These are phyloP conservation scores for Triplophysa yarkandensis DNA, from an alignment of 2,797 vertebrate species.

Conservation along the genomic window DNA sequence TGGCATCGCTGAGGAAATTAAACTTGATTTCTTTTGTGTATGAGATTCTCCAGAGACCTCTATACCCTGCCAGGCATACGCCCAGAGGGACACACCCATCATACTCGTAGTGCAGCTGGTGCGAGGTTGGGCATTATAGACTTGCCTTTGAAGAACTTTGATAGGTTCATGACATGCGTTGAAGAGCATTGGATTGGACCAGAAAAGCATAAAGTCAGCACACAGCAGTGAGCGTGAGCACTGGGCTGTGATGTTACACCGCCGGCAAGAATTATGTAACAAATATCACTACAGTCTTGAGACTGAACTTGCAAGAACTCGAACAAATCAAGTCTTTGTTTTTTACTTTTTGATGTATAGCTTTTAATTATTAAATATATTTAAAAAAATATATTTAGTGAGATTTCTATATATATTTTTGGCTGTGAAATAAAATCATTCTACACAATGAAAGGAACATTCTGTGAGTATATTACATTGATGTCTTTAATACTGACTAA, in stretches of 20 bases:
- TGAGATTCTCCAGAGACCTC: conserved; percentile 24
- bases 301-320: not conserved
- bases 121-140: not conserved
- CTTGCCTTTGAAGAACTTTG: not conserved
- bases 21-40: conserved; percentile 38
- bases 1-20: conserved; percentile 37
- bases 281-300: conserved; percentile 18
- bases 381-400: no score
- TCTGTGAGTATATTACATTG: no score
- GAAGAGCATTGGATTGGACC: not conserved
- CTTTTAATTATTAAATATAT: no score
- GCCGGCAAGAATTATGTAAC: conserved; percentile 35
- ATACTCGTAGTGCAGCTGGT: conserved; percentile 19
- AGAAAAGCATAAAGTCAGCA: conserved; percentile 10
- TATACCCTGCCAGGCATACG: not conserved
- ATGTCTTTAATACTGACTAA: no score
- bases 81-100: conserved; percentile 19
- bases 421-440: no score
- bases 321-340: no score
- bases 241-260: conserved; percentile 25
- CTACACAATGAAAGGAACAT: no score
- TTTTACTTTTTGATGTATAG: no score
- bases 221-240: conserved; percentile 5
- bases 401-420: no score
- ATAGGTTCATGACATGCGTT: conserved; percentile 6